Evolutionary conservation across 1,140 invertebrate genomes (phyloP).

Genomic region (Dreissena rostriformis): DNA sequence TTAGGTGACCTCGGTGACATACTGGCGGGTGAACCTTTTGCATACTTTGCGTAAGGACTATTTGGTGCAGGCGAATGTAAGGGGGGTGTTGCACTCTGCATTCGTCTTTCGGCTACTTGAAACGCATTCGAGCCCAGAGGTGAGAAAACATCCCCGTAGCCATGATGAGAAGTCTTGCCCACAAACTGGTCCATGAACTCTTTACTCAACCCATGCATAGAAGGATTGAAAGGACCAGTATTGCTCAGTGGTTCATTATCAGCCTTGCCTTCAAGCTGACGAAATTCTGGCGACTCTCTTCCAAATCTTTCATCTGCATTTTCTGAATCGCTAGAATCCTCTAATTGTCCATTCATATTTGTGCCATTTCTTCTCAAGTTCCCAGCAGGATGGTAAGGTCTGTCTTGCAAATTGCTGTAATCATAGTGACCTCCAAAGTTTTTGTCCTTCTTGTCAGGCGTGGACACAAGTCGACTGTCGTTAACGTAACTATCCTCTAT

Average conservation of each 20-base stretch:
- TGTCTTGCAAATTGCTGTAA: constrained; percentile 10
- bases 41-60: constrained; percentile 35
- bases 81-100: constrained; percentile 25
- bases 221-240: constrained; percentile 46
- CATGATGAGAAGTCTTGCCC: constrained; percentile 26
- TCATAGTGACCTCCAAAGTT: background rate
- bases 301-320: constrained; percentile 9
- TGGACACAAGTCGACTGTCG: constrained; percentile 43
- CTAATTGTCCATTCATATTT: background rate
- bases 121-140: constrained; percentile 19
- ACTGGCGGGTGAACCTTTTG: background rate
- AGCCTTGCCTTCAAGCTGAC: constrained; percentile 45
- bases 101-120: constrained; percentile 5
- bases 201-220: constrained; percentile 40
- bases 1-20: constrained; percentile 32
- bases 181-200: constrained; percentile 54
- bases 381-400: background rate
- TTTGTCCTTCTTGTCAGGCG: constrained; percentile 28
- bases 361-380: constrained; percentile 1
- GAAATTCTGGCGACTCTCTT: constrained; percentile 31
- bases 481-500: constrained; percentile 47
- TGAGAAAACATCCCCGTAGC: constrained; percentile 30
- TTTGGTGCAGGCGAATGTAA: constrained; percentile 45
- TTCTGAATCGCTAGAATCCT: constrained; percentile 50
- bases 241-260: constrained; percentile 41